Conservation (phyloP, 2,797 vertebrate species). For the Cynopterus sphinx region DNA sequence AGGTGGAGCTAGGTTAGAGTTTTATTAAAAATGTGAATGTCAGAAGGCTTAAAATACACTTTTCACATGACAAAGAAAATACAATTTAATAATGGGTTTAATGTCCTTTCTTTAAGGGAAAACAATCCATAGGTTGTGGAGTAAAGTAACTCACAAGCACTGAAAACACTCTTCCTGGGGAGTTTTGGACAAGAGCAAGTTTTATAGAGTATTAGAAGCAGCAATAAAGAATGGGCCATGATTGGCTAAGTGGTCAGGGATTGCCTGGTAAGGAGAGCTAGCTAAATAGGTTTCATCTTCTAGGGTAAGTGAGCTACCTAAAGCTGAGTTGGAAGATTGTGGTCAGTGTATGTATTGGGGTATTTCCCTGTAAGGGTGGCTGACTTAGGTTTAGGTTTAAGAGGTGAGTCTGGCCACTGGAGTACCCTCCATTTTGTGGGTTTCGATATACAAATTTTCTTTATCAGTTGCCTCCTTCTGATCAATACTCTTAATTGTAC, state of each 20-base stretch:
- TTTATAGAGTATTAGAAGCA: neutral
- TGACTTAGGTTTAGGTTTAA: neutral
- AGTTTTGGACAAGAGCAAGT: neutral
- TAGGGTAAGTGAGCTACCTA: neutral
- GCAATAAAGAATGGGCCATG: neutral
- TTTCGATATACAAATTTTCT: neutral
- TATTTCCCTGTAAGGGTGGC: neutral
- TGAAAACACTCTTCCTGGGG: neutral
- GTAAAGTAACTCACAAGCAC: neutral
- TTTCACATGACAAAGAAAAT: neutral
- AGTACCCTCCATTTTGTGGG: neutral
- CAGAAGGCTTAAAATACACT: neutral
- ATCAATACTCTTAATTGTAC: neutral
- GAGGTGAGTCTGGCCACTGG: neutral
- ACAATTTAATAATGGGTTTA: neutral
- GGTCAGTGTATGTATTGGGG: neutral
- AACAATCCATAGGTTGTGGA: neutral
- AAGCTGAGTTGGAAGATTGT: neutral
- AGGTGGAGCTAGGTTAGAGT: neutral
- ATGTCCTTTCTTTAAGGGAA: neutral
- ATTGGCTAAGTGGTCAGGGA: neutral
- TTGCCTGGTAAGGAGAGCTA: neutral
- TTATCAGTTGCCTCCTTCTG: neutral
- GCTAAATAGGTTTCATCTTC: no score
- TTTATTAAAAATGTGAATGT: neutral